Base-by-base conservation (phyloP, 2,888 invertebrate species). In the Hoplodrina ambigua region DNA sequence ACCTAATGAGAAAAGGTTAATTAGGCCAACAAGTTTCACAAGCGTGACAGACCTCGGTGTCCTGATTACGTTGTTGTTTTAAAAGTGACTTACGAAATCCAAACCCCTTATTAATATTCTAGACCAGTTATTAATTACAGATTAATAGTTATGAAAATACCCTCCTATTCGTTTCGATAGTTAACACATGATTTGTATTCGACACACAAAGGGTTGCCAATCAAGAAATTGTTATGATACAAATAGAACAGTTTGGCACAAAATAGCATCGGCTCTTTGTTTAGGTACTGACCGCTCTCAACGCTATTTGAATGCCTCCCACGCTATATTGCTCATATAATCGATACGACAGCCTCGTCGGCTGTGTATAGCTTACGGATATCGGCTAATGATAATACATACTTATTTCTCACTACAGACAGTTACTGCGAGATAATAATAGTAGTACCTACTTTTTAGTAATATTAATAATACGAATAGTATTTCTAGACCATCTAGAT, bases 241-340 rank as follows among this genome's bases (percentile, higher is more conserved):
- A 52, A 74, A 76, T 41, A 60, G 55, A 65, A 50, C 57, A 65
- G 8, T 71, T 54, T 73, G 44, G 50, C 64, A 65, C 57, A 71
- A 72, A 80, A 83, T 79, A 84, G 78, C 69, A 52, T 68, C 74
- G 72, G 77, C 72, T 84, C 83, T 84, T 85, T 86, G 86, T 88
- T 86, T 85, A 81, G 80, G 78, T 78, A 82, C 72, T 81, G 82
- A 81, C 78, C 83, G 75, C 82, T 78, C 76, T 80, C 65, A 75
- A 78, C 76, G 83, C 85, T 89, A 88, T 89, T 89, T 87, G 86
- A 86, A 84, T 78, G 81, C 79, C 81, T 85, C 84, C 82, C 81
- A 81, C 85, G 80, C 77, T 78, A 77, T 77, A 72, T 72, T 56
- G 60, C 33, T 69, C 54, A 67, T 46, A 46, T 74, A 85, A 88